Conservation (phyloP, 2,888 invertebrate species). For the Coleophora flavipennella region DNA sequence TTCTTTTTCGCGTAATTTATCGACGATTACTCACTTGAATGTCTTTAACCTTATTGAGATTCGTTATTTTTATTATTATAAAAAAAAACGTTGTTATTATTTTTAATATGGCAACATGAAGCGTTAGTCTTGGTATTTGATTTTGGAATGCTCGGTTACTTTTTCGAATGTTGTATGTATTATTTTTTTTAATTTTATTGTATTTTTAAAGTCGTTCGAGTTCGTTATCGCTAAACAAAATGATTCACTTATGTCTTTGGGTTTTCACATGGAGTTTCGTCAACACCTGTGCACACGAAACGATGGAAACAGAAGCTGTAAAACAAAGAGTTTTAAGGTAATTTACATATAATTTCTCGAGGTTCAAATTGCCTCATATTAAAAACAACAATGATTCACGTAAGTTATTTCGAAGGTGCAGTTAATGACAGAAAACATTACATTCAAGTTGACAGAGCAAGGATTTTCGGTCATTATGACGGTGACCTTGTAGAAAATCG, state of each 20-base stretch:
- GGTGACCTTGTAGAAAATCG: background rate
- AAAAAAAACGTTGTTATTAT: slow-evolving; percentile 30
- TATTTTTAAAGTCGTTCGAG: slow-evolving; percentile 35
- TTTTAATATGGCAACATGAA: slow-evolving; percentile 65
- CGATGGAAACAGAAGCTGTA: slow-evolving; percentile 38
- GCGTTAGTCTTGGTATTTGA: slow-evolving; percentile 44
- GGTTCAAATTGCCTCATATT: slow-evolving; percentile 36
- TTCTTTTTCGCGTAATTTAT: slow-evolving; percentile 36
- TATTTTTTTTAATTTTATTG: slow-evolving; percentile 18
- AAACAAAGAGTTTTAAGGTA: slow-evolving; percentile 40
- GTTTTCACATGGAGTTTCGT: slow-evolving; percentile 44
- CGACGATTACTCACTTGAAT: slow-evolving; percentile 34
- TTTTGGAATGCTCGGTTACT: slow-evolving; percentile 58
- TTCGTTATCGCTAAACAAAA: slow-evolving; percentile 24
- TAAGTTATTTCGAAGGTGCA: slow-evolving; percentile 1
- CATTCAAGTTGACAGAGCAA: background rate
- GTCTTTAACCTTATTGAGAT: slow-evolving; percentile 22
- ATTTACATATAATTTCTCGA: slow-evolving; percentile 39
- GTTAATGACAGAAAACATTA: background rate
- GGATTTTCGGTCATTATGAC: too few relatives aligned
- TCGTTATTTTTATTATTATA: slow-evolving; percentile 15
- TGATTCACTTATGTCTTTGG: slow-evolving; percentile 39
- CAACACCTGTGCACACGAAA: slow-evolving; percentile 56
- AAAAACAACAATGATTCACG: slow-evolving; percentile 4
- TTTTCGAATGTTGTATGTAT: slow-evolving; percentile 17